Evolutionary conservation across 2,888 invertebrate genomes (phyloP).

Genomic region (Melinopterus prodromus): DNA sequence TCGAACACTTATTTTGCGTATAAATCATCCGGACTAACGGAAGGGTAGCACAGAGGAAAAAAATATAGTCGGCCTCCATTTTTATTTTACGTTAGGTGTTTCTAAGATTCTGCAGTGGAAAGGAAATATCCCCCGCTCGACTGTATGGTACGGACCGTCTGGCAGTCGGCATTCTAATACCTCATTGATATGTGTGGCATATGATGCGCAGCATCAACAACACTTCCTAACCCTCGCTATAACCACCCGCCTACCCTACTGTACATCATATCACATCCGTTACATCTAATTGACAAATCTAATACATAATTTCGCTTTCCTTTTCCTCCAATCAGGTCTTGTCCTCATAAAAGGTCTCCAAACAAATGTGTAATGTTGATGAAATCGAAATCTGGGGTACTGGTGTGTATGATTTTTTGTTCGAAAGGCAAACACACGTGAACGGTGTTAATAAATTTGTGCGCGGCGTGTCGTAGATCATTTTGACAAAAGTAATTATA

Average conservation of each 20-base stretch:
- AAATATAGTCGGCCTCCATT: constrained; percentile 8
- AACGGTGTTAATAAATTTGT: constrained; percentile 4
- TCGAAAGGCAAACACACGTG: not conserved
- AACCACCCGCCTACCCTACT: constrained; percentile 12
- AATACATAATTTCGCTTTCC: not conserved
- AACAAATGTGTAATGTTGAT: not conserved
- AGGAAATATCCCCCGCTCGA: constrained; percentile 47
- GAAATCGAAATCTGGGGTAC: not conserved
- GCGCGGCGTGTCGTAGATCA: constrained; percentile 9
- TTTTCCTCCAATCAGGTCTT: too few species aligned
- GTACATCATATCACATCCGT: constrained; percentile 14
- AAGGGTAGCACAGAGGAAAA: constrained; percentile 9
- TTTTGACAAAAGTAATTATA: constrained; percentile 26
- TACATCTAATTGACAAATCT: constrained; percentile 19
- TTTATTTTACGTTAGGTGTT: constrained; percentile 22
- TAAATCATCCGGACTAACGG: constrained; percentile 22
- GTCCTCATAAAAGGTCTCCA: not conserved
- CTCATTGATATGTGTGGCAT: constrained; percentile 49
- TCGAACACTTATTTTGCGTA: constrained; percentile 26
- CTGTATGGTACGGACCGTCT: constrained; percentile 34
- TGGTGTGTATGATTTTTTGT: not conserved
- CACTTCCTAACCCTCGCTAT: constrained; percentile 7
- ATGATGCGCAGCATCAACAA: constrained; percentile 44
- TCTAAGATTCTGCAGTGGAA: constrained; percentile 35
- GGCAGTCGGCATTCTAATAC: constrained; percentile 45